Evolutionary conservation across 2,113 vertebrate species (phyloP).

Genomic region (Chamaetylas fuelleborni): DNA sequence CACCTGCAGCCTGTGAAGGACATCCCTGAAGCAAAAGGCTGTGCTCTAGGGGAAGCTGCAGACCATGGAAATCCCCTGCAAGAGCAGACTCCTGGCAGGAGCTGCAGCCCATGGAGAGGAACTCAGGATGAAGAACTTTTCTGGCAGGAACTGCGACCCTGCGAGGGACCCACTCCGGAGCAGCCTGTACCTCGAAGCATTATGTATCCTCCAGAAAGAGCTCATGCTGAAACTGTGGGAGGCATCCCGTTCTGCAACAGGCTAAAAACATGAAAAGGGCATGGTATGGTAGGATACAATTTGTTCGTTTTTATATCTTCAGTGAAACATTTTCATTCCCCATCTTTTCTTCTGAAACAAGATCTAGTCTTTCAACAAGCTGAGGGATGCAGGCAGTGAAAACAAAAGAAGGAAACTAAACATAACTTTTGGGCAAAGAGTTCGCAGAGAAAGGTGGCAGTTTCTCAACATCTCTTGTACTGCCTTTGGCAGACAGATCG

Average conservation of each 20-base stretch:
- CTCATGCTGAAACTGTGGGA: neutral
- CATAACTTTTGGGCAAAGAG: neutral
- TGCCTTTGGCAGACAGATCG: neutral
- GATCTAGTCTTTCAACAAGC: neutral
- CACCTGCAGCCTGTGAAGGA: fast-evolving
- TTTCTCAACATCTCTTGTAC: neutral
- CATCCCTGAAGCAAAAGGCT: neutral
- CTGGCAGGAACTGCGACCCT: neutral
- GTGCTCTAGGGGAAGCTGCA: neutral
- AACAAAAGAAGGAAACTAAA: neutral
- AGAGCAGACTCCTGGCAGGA: neutral
- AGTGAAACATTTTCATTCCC: neutral
- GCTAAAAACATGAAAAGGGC: neutral
- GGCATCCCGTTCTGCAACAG: fast-evolving
- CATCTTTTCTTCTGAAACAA: neutral
- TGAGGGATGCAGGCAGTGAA: neutral
- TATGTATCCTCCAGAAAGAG: neutral
- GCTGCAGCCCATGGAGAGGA: neutral
- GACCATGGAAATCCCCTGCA: no score
- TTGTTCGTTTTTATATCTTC: neutral
- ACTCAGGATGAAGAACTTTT: neutral
- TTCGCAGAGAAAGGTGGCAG: neutral
- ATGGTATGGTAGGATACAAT: neutral
- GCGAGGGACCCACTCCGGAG: fast-evolving
- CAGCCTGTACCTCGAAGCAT: neutral